Evolutionary conservation across 2,797 vertebrate genomes (phyloP).

Genomic region (Ptychobarbus kaznakovi): DNA sequence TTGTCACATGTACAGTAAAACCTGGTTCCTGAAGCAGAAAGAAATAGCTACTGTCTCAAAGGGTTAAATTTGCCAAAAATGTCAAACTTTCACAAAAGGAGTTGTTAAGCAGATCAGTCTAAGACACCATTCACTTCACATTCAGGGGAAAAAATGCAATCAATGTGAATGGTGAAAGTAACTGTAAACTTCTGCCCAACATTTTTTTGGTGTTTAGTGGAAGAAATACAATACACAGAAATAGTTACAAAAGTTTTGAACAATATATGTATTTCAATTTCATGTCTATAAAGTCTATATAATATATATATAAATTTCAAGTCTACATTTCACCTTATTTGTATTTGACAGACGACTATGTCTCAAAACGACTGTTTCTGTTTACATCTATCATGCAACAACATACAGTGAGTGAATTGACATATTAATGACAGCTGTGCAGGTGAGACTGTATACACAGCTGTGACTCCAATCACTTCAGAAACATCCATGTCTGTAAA

Average conservation of each 20-base stretch:
- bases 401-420: conserved; percentile 6
- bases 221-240: neutral
- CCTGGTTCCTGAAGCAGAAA: neutral
- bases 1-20: neutral
- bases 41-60: neutral
- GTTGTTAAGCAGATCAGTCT: neutral
- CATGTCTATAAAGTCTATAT: neutral
- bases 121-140: neutral
- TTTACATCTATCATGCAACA: neutral
- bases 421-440: conserved; percentile 14
- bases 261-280: neutral
- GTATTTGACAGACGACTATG: neutral
- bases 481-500: neutral
- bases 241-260: neutral
- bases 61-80: neutral
- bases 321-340: neutral
- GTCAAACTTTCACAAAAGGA: neutral
- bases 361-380: neutral
- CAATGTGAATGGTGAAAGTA: neutral
- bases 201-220: neutral
- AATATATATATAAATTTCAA: neutral
- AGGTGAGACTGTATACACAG: conserved; percentile 31
- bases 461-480: neutral
- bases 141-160: neutral
- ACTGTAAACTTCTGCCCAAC: neutral